A percentile compares a stretch with the other conserved stretches of the same genome.
phyloP scores from a whole-genome alignment of 92 coral and sea anemone genomes.

The Metridium senile region DNA sequence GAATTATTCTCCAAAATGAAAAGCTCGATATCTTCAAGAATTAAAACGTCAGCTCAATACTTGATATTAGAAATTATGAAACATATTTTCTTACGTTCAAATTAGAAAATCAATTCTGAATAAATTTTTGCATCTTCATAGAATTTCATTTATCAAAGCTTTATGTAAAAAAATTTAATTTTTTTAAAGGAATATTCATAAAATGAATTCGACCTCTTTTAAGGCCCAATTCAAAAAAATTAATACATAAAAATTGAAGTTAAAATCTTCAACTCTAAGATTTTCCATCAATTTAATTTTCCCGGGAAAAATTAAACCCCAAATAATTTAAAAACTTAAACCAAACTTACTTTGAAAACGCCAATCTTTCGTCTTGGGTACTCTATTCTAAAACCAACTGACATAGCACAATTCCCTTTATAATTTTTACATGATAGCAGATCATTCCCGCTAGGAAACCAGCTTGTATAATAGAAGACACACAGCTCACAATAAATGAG shows the following conservation, averaged over 20 bases:
- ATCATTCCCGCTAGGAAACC: constrained; percentile 8
- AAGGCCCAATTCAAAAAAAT: no score
- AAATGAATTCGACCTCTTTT: no score
- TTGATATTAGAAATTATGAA: background rate
- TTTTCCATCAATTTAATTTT: background rate
- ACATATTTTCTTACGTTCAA: no score
- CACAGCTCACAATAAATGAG: background rate
- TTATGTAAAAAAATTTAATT: no score
- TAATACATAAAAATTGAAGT: no score
- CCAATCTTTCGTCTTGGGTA: background rate
- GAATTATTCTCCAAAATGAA: background rate
- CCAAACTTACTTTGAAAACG: background rate
- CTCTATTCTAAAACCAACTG: background rate
- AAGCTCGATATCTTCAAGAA: background rate
- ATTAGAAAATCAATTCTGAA: no score
- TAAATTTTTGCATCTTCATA: no score
- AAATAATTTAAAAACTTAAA: no score
- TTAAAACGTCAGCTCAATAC: background rate
- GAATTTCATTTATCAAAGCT: no score
- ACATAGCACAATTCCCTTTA: background rate
- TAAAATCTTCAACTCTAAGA: background rate
- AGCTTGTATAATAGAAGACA: background rate
- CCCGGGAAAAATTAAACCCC: background rate
- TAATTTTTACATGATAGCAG: background rate
- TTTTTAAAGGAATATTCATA: no score